Evolutionary conservation across 2,113 vertebrate genomes (phyloP).

Genomic region (Cygnus atratus): DNA sequence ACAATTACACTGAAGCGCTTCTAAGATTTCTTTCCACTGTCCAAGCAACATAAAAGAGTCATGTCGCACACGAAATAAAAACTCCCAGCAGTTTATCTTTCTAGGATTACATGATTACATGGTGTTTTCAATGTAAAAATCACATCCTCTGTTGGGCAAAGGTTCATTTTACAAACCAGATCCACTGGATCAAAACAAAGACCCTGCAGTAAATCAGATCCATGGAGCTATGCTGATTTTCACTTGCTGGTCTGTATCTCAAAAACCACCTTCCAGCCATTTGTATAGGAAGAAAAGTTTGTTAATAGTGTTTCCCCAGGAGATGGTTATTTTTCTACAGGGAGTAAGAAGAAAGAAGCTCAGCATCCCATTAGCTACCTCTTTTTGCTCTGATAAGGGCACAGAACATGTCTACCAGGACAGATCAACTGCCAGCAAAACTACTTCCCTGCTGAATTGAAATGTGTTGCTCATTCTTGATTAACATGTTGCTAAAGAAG

Average conservation of each 20-base stretch:
- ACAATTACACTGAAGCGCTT: not conserved
- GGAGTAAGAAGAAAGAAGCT: not conserved
- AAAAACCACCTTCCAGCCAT: conserved; percentile 21
- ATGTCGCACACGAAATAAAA: not conserved
- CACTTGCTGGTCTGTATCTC: not conserved
- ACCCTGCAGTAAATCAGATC: conserved; percentile 14
- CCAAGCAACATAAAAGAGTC: not conserved
- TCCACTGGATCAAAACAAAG: conserved; percentile 40
- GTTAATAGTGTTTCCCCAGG: not conserved
- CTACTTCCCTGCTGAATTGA: not conserved
- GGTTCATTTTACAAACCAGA: not conserved
- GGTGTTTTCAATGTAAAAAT: conserved; percentile 12
- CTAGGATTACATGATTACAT: conserved; percentile 2
- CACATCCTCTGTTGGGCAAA: conserved; percentile 14
- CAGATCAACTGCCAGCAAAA: not conserved
- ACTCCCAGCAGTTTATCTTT: not conserved
- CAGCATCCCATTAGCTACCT: not conserved
- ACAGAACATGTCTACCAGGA: not conserved
- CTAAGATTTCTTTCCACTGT: not conserved
- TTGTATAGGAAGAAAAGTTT: not conserved
- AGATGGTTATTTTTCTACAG: not conserved
- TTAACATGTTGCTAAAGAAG: not conserved
- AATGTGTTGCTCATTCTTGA: not conserved
- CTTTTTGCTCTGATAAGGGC: not conserved
- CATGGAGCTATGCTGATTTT: not conserved